Evolutionary conservation across 2,113 vertebrate genomes (phyloP), one percentile per base, ranked within the genome.

Genomic region (Trogon surrucura): DNA sequence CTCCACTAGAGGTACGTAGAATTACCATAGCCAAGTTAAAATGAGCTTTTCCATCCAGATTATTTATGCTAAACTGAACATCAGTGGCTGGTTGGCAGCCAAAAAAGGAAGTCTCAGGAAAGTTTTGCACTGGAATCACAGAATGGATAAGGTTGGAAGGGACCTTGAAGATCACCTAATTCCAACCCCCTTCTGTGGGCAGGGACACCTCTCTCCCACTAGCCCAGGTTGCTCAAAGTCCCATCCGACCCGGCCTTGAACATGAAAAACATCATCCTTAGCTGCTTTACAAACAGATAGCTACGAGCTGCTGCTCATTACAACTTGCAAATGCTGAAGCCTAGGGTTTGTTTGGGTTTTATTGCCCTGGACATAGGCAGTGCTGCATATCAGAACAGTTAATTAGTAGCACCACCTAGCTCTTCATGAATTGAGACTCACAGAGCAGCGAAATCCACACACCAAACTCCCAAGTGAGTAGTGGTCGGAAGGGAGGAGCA

Each of bases 21-120:
- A 77, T 51, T 74, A 86, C 51, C 60, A 70, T 2, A 29, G 12
- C 45, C 66, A 88, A 85, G 30, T 58, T 74, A 27, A 81, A 89
- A 56, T n/a, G 6, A 88, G n/a, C n/a, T 90, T 86, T 85, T 85
- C 61, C 66, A 82, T 71, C 21, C 61, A 75, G 38, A 85, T 85
- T 81, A 88, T 89, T 86, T 86, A 74, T 53, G 77, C 66, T 89
- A 66, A 94, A 67, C 61, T 91, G 70, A 83, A 91, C 56, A 58
- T n/a, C 61, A 71, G 74, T 4, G 21, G 65, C 41, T 82, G 36
- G 74, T 11, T 75, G 72, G 85, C 41, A 91, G 67, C 81, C 91
- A 81, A 70, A 95, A 93, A 95, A 88, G 72, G 69, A 80, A 88
- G 7, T 60, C 29, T 84, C 69, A 27, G 80, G 29, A 4, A 86